Base-by-base conservation (phyloP, 2,888 invertebrate genomes). In the Aporophyla nigra region DNA sequence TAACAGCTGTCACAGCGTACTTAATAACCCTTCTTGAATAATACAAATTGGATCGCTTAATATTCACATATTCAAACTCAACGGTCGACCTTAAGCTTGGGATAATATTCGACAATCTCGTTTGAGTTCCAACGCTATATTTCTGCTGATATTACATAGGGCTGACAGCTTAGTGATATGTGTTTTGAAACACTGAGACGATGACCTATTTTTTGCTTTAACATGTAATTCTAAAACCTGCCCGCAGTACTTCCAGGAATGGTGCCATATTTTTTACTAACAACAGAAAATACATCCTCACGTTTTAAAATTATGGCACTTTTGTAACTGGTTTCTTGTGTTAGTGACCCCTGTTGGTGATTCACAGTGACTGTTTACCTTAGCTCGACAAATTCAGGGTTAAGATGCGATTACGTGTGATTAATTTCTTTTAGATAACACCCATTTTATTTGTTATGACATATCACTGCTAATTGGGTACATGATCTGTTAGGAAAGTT, bases 291-390 rank as follows among this genome's bases (percentile, higher is more conserved):
- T 89, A 90, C 84, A 84, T 89, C 79, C 72, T 79, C 86, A 87
- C 86, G 87, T 89, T 88, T 87, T 84, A 88, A 92, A 90, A 88
- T 90, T 91, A 92, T 91, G 89, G 87, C 88, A 89, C 91, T 92
- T 92, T 90, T 86, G 86, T 86, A 94, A 94, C 95, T 89, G 94
- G 95, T 95, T 94, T 90, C 86, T 78, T 86, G 87, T 90, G 94
- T 92, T 89, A 94, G 78, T 94, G 95, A 95, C 94, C 96, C 84
- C 90, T 74, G 78, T 40, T 67, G 86, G 89, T 95, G 95, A 95
- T 79, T 95, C 95, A 95, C 73, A 62, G 59, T 74, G 77, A 75
- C 76, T 90, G 92, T 95, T 94, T 94, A 94, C 94, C 81, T 88
- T 77, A 92, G 80, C 78, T 87, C 78, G 74, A 77, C 83, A 88